phyloP scores from a whole-genome alignment of 2,888 invertebrate genomes.

The Antheraea assamensis region DNA sequence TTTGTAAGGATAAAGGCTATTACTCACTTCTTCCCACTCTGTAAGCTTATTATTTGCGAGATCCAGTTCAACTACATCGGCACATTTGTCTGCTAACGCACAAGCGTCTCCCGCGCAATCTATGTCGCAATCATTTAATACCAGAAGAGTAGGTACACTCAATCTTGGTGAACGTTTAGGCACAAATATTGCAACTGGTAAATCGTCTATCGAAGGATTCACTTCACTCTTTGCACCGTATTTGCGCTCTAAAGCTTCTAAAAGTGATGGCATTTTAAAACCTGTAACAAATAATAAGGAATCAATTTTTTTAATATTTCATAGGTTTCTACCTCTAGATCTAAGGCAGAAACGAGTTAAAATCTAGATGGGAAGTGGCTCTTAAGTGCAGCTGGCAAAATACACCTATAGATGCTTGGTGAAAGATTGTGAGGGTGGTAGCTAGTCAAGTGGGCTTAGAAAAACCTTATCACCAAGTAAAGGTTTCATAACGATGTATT shows the following conservation, averaged over 20 bases:
- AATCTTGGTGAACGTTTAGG: conserved; percentile 90
- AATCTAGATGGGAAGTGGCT: too few species aligned
- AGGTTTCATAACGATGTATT: too few species aligned
- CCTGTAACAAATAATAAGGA: conserved; percentile 43
- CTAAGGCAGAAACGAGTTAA: too few species aligned
- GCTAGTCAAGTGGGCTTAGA: too few species aligned
- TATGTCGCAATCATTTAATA: conserved; percentile 95
- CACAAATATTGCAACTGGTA: conserved; percentile 92
- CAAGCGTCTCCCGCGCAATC: conserved; percentile 93
- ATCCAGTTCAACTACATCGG: conserved; percentile 96
- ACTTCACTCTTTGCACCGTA: conserved; percentile 87
- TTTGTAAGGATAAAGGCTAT: background rate
- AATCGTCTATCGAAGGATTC: conserved; percentile 82
- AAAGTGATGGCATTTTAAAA: conserved; percentile 90
- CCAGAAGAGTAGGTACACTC: conserved; percentile 91
- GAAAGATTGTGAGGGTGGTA: too few species aligned
- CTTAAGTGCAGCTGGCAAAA: too few species aligned
- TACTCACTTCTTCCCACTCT: conserved; percentile 92
- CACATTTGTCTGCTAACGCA: conserved; percentile 90
- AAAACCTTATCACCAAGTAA: too few species aligned
- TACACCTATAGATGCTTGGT: too few species aligned
- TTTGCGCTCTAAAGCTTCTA: conserved; percentile 94
- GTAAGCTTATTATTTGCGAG: conserved; percentile 95
- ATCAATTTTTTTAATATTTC: too few species aligned
- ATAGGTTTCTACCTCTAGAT: too few species aligned